Evolutionary conservation across 2,797 vertebrate genomes (phyloP).

Genomic region (Nyctalus aviator): DNA sequence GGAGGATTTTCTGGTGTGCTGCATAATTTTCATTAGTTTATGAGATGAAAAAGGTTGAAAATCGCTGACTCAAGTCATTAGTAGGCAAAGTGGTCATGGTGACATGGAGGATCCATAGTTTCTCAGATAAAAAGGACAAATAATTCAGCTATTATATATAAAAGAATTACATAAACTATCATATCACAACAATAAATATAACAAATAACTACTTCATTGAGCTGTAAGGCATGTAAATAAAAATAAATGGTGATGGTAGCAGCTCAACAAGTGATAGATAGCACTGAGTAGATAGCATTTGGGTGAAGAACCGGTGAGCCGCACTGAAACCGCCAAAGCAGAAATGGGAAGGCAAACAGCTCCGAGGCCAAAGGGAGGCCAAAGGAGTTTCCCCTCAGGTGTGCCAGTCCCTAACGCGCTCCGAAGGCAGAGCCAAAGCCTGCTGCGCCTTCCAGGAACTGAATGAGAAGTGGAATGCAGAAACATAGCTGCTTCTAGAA

Average conservation of each 20-base stretch:
- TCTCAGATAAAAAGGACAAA: neutral
- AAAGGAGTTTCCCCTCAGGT: neutral
- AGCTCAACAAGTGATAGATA: neutral
- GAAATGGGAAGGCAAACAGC: neutral
- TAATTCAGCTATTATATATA: neutral
- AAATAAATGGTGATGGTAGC: neutral
- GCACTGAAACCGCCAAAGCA: neutral
- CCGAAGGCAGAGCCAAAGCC: neutral
- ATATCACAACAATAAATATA: neutral
- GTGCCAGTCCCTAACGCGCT: neutral
- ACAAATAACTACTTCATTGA: neutral
- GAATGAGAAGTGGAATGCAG: neutral
- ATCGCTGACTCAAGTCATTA: neutral
- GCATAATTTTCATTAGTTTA: neutral
- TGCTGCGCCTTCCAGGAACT: neutral
- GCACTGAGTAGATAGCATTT: neutral
- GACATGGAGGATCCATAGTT: neutral
- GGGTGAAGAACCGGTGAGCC: neutral
- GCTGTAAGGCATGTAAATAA: neutral
- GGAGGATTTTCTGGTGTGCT: neutral
- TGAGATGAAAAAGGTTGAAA: neutral
- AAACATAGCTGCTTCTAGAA: conserved; percentile 26
- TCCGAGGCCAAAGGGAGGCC: neutral
- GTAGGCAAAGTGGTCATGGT: neutral
- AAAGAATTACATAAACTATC: neutral